Base-by-base conservation (phyloP, 1,140 invertebrate genomes). In the Drosophila virilis region DNA sequence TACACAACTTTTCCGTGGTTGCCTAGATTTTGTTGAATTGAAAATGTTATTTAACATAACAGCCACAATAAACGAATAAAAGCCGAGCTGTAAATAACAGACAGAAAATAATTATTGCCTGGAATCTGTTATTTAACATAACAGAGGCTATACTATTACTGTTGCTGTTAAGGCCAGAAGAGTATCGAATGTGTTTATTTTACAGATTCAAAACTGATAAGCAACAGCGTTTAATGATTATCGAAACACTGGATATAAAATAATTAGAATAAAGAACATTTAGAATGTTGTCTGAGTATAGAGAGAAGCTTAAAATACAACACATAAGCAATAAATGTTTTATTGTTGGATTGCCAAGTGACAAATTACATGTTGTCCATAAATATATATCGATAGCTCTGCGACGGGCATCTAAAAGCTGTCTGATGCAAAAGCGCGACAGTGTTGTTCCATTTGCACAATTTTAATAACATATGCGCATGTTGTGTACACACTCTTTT, bases 401-500 rank as follows among this genome's bases (percentile, higher is more conserved):
- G 3, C 1, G 1, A 3, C 6, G 0, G 1, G 28, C 13, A 35
- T 1, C 17, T 33, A 10, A 28, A 55, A 35, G 48, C 35, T 60
- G 6, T 9, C 2, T 55, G 64, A 17, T 73, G 38, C 35, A 17
- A 54, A 22, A 45, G 0, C 10, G 6, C 0, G 2, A 15, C 35
- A 73, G 70, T 73, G 64, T 32, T 73, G 64, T 8, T n/a, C 32
- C 12, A n/a, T 32, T 32, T 32, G n/a, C 17, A 10, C 15, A 33
- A 32, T 57, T 13, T 54, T 66, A 64, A 32, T 48, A 78, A 48
- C 37, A 46, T 33, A 17, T 7, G n/a, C 1, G 17, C 7, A 42
- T 5, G 17, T 28, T 48, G 62, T 64, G 71, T 59, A 70, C 54
- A 77, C 75, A 77, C 65, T 79, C 78, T 90, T 91, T 91, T 80